A percentile compares a stretch with the other conserved stretches of the same genome.
These are phyloP conservation scores for Carterocephalus palaemon DNA, from an alignment of 2,888 invertebrate species.

Conservation along the genomic window DNA sequence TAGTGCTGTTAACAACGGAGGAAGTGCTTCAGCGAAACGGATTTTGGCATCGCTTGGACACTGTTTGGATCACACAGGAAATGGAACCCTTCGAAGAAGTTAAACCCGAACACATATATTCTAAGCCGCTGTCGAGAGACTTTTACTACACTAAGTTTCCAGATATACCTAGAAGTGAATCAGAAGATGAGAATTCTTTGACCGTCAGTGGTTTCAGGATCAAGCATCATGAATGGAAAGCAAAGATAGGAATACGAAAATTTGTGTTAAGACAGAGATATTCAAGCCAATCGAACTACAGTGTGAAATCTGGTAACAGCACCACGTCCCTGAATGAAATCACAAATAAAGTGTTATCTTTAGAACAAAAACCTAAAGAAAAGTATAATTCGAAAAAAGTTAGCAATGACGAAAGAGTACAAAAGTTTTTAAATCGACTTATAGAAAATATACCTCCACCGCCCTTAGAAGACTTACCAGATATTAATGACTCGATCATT, in stretches of 20 bases:
- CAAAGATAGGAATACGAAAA: slow-evolving; percentile 54
- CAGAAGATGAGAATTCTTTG: slow-evolving; percentile 65
- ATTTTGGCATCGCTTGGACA: slow-evolving; percentile 65
- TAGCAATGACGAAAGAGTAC: slow-evolving; percentile 48
- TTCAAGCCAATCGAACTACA: slow-evolving; percentile 42
- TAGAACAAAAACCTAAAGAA: slow-evolving; percentile 34
- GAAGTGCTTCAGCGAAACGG: slow-evolving; percentile 63
- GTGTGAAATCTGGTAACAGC: slow-evolving; percentile 38
- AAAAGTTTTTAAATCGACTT: slow-evolving; percentile 55
- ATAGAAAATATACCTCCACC: slow-evolving; percentile 61
- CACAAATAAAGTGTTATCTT: slow-evolving; percentile 41
- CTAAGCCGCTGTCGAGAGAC: slow-evolving; percentile 63
- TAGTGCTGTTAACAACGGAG: slow-evolving; percentile 64
- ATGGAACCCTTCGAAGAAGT: slow-evolving; percentile 70
- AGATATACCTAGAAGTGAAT: slow-evolving; percentile 69
- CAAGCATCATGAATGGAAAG: slow-evolving; percentile 63
- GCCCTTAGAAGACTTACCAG: slow-evolving; percentile 43
- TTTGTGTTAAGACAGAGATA: slow-evolving; percentile 46
- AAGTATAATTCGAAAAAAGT: neutral
- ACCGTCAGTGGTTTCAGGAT: slow-evolving; percentile 56
- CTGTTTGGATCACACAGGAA: slow-evolving; percentile 62
- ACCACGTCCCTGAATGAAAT: slow-evolving; percentile 40
- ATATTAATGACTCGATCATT: slow-evolving; percentile 34
- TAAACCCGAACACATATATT: slow-evolving; percentile 53
- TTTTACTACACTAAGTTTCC: slow-evolving; percentile 63